Conservation (phyloP, 2,888 invertebrate genomes). For the Leucania comma region DNA sequence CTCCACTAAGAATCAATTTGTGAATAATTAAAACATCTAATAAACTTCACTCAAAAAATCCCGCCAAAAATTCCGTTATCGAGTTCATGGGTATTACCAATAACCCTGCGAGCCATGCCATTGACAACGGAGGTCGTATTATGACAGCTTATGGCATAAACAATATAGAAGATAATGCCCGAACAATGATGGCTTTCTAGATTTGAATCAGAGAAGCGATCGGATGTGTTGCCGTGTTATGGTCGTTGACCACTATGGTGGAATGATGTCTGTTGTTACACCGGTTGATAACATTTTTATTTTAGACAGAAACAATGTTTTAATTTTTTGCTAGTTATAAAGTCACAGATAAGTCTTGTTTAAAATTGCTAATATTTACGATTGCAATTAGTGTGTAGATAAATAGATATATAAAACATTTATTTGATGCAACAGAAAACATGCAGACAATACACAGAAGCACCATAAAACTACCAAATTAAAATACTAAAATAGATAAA, state of each 20-base stretch:
- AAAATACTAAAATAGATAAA: no score
- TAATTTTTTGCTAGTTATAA: background rate
- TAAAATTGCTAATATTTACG: background rate
- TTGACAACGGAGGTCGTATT: slow-evolving; percentile 43
- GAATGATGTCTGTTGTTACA: background rate
- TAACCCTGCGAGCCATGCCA: slow-evolving; percentile 4
- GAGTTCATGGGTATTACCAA: slow-evolving; percentile 24
- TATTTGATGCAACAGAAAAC: no score
- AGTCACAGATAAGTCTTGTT: background rate
- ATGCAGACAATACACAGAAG: no score
- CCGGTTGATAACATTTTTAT: background rate
- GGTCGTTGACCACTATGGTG: slow-evolving; percentile 29
- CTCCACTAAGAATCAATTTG: no score
- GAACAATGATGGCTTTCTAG: slow-evolving; percentile 63
- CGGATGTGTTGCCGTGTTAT: slow-evolving; percentile 28
- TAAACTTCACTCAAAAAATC: background rate
- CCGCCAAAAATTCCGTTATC: background rate
- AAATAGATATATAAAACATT: no score
- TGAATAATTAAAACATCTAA: background rate
- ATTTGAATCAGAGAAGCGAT: slow-evolving; percentile 49
- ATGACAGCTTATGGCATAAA: slow-evolving; percentile 47
- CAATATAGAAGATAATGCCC: slow-evolving; percentile 52
- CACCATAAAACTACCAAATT: no score
- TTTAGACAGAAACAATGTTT: background rate
- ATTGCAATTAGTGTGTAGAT: no score